phyloP scores from a whole-genome alignment of 2,888 invertebrate genomes.

The Dorcus hopei region DNA sequence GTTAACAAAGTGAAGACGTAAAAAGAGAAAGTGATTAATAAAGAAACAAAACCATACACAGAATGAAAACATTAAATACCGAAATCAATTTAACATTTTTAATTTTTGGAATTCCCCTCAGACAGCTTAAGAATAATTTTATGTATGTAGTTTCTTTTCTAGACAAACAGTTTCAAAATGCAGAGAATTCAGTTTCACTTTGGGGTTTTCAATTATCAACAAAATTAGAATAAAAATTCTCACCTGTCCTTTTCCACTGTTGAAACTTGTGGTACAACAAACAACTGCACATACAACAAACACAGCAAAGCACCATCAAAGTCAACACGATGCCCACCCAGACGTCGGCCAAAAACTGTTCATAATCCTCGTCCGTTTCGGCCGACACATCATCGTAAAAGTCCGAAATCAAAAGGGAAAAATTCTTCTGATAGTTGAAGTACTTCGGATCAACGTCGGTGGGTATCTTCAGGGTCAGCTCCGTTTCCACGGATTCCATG shows the following conservation, averaged over 20 bases:
- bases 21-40: no score
- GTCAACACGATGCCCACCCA: conserved; percentile 63
- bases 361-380: conserved; percentile 50
- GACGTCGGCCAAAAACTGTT: conserved; percentile 59
- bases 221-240: conserved; percentile 35
- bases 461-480: conserved; percentile 7
- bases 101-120: neutral
- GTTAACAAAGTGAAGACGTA: no score
- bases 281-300: conserved; percentile 63
- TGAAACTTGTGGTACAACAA: conserved; percentile 63
- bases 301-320: conserved; percentile 58
- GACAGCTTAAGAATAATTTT: neutral
- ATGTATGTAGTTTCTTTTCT: no score
- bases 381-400: conserved; percentile 27
- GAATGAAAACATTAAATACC: no score
- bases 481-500: neutral
- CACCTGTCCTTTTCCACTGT: conserved; percentile 62
- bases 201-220: neutral
- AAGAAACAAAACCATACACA: no score
- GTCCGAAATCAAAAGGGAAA: conserved; percentile 30
- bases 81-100: neutral
- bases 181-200: no score
- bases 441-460: neutral
- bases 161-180: no score
- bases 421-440: conserved; percentile 21